Conservation (phyloP, 64 coral and sea anemone genomes). For the Stichodactyla helianthus region DNA sequence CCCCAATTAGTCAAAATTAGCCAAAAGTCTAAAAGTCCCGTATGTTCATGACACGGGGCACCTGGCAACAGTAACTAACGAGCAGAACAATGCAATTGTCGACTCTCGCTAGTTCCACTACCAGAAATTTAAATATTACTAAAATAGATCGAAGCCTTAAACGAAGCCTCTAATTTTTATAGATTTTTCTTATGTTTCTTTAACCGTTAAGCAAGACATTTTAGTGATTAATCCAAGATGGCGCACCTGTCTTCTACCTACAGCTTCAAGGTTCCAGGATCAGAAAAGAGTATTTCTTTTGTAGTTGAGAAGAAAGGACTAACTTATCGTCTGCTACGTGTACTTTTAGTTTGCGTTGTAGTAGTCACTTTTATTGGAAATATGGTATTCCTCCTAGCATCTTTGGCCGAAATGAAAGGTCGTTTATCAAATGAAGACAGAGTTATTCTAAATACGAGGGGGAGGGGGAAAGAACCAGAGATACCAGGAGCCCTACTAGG, state of each 20-base stretch:
- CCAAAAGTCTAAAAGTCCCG: neutral
- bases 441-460: neutral
- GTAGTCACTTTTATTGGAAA: conserved; percentile 31
- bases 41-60: neutral
- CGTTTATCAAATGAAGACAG: neutral
- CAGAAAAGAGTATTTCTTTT: neutral
- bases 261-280: neutral
- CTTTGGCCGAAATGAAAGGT: neutral
- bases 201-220: too few species aligned
- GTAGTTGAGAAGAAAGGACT: conserved; percentile 3
- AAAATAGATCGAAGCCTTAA: neutral
- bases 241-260: neutral
- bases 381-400: conserved; percentile 30
- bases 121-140: neutral
- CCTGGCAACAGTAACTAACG: neutral
- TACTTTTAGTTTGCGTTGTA: conserved; percentile 18
- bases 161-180: neutral
- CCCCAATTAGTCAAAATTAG: neutral
- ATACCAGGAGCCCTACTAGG: neutral
- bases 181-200: neutral
- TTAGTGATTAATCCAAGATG: neutral
- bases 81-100: neutral
- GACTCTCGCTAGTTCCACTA: neutral
- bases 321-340: conserved; percentile 8
- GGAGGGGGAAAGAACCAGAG: neutral